phyloP scores from a whole-genome alignment of 2,888 invertebrate species.

The Belgica antarctica region DNA sequence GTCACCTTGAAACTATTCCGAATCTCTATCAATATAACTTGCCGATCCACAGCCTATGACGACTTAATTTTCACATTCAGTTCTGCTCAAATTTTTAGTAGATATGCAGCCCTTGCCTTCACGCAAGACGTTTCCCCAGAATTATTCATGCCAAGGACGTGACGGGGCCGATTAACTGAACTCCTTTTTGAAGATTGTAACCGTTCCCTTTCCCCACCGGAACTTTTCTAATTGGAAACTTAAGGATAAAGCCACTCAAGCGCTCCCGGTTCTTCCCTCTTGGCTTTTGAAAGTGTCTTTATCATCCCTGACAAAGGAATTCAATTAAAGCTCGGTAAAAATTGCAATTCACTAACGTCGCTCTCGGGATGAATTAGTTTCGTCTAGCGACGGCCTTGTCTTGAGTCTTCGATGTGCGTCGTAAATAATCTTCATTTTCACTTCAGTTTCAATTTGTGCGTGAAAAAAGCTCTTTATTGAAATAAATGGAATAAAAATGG shows the following conservation, averaged over 20 bases:
- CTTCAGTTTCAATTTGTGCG: constrained; percentile 23
- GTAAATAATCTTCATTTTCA: constrained; percentile 9
- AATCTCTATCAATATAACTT: too few species aligned
- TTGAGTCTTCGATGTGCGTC: not conserved
- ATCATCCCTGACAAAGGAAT: not conserved
- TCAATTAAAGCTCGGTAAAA: constrained; percentile 4
- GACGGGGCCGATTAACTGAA: not conserved
- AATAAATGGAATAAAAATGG: not conserved
- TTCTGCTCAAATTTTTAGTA: too few species aligned
- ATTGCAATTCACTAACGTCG: not conserved
- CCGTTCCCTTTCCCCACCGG: not conserved
- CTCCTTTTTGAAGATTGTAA: not conserved
- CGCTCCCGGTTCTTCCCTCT: too few species aligned
- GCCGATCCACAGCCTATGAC: too few species aligned
- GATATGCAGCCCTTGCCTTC: too few species aligned
- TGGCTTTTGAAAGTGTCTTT: too few species aligned
- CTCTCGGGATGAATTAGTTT: not conserved
- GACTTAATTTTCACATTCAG: too few species aligned
- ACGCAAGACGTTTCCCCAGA: too few species aligned
- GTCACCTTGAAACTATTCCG: too few species aligned
- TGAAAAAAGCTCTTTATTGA: constrained; percentile 1
- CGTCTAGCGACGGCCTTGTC: too few species aligned
- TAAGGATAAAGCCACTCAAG: too few species aligned
- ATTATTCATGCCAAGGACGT: not conserved
- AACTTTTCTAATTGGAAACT: not conserved